Conservation (phyloP, 2,888 invertebrate species). For the Drosophila glabriapex region DNA sequence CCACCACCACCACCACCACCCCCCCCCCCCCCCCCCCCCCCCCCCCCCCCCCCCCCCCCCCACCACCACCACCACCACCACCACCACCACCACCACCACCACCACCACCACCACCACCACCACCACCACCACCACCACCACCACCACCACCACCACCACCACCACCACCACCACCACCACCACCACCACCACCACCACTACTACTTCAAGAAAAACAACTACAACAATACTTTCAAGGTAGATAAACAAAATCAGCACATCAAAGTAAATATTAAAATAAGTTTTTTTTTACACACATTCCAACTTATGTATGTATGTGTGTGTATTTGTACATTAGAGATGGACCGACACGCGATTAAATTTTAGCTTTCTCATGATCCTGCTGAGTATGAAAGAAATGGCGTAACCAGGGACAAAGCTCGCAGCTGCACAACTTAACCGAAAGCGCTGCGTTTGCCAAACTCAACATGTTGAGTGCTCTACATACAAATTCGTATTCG, state of each 20-base stretch:
- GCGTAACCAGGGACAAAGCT: neutral
- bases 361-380: neutral
- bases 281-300: neutral
- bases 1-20: too few species aligned
- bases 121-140: conserved; percentile 32
- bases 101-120: conserved; percentile 10
- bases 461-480: neutral
- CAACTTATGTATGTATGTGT: neutral
- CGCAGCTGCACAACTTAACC: neutral
- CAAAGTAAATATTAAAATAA: conserved; percentile 13
- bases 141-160: conserved; percentile 34
- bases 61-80: conserved; percentile 35
- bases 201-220: conserved; percentile 31
- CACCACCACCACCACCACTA: conserved; percentile 28
- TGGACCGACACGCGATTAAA: neutral
- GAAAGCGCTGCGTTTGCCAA: neutral
- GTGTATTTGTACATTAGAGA: neutral
- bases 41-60: too few species aligned
- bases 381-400: neutral
- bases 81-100: conserved; percentile 28
- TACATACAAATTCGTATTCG: neutral
- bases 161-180: neutral
- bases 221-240: conserved; percentile 25
- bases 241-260: conserved; percentile 47
- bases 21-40: too few species aligned